A percentile compares a stretch with the other conserved stretches of the same genome.
Evolutionary conservation across 2,888 invertebrate species (phyloP).

Genomic region (Pollenia labialis): DNA sequence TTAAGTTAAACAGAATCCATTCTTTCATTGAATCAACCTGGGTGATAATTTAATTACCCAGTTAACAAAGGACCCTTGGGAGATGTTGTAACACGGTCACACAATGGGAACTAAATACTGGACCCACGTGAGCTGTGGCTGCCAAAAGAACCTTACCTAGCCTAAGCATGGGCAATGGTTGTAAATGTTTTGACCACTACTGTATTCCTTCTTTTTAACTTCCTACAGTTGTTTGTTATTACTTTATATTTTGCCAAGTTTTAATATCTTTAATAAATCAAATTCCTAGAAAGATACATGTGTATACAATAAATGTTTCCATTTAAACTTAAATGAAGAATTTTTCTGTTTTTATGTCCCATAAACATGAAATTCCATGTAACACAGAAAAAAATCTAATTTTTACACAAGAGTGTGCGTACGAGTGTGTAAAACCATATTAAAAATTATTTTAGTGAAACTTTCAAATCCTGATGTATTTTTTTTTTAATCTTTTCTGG

Average conservation of each 20-base stretch:
- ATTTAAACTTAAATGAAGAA: slow-evolving; percentile 4
- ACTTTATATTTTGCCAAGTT: slow-evolving; percentile 34
- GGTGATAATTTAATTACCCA: too few relatives aligned
- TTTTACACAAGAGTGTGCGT: not conserved
- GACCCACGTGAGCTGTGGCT: too few relatives aligned
- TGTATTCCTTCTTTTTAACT: not conserved
- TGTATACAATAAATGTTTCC: slow-evolving; percentile 24
- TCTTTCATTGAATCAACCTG: too few relatives aligned
- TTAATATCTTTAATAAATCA: slow-evolving; percentile 55
- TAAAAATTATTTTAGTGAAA: not conserved
- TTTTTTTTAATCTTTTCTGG: not conserved
- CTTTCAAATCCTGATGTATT: not conserved
- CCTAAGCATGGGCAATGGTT: too few relatives aligned
- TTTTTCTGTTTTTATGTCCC: not conserved
- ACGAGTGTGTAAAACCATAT: not conserved
- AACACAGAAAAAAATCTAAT: slow-evolving; percentile 3
- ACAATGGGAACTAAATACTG: too few relatives aligned
- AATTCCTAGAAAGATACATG: slow-evolving; percentile 11
- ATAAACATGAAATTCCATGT: slow-evolving; percentile 12
- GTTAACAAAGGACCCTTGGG: too few relatives aligned
- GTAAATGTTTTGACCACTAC: too few relatives aligned
- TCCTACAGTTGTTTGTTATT: slow-evolving; percentile 12
- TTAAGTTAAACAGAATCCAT: too few relatives aligned
- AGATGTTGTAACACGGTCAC: too few relatives aligned
- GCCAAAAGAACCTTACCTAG: too few relatives aligned